Conservation (phyloP, 1,140 invertebrate species). For the Cydia splendana region DNA sequence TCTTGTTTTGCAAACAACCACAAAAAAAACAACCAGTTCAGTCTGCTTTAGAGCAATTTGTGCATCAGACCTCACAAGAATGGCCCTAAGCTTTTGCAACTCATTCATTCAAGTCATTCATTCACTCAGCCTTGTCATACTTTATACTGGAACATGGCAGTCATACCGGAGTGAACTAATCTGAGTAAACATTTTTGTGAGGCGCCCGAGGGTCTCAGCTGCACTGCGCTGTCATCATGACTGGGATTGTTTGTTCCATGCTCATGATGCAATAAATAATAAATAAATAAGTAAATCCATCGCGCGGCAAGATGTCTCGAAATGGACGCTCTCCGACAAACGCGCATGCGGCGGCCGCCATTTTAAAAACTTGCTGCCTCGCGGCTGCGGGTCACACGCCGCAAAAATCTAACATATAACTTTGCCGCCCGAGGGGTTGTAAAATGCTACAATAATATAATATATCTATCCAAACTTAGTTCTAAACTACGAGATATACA, state of each 20-base stretch:
- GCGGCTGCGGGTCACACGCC: no score
- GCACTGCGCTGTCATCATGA: slow-evolving; percentile 75
- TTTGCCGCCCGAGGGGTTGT: no score
- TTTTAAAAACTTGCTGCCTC: no score
- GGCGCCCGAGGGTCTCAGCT: slow-evolving; percentile 66
- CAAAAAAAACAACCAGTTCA: slow-evolving; percentile 43
- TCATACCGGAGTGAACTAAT: slow-evolving; percentile 47
- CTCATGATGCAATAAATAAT: slow-evolving; percentile 22
- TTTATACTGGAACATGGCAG: slow-evolving; percentile 24
- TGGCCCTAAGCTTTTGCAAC: slow-evolving; percentile 56
- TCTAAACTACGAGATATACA: no score
- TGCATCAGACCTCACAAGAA: slow-evolving; percentile 69
- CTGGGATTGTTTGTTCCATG: neutral
- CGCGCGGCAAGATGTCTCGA: no score
- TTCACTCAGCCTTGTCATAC: neutral
- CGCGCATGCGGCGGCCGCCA: no score
- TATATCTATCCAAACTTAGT: no score
- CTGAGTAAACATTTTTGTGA: slow-evolving; percentile 53
- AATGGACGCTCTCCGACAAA: no score
- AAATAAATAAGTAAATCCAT: neutral
- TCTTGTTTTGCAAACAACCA: no score
- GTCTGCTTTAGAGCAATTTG: slow-evolving; percentile 46
- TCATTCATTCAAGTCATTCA: neutral
- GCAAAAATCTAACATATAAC: no score
- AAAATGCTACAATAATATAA: no score